Conservation (phyloP, 2,797 vertebrate species). For the Etheostoma nigrum region DNA sequence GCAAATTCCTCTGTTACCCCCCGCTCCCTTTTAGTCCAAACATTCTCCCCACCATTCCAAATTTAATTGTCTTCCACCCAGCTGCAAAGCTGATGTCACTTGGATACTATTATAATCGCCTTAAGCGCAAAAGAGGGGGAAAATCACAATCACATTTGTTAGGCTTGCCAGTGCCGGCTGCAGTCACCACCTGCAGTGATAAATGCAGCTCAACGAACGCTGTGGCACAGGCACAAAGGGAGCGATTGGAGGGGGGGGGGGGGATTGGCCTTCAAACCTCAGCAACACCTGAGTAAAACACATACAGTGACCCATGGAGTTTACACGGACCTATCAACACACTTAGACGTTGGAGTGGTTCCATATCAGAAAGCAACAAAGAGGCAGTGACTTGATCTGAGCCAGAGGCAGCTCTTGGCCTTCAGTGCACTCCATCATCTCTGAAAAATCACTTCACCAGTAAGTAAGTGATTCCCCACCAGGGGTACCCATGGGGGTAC, state of each 20-base stretch:
- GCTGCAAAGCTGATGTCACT: slow-evolving; percentile 84
- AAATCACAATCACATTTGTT: slow-evolving; percentile 55
- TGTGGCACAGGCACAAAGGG: slow-evolving; percentile 37
- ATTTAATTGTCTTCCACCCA: slow-evolving; percentile 79
- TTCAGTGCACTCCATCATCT: slow-evolving; percentile 8
- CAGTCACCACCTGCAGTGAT: slow-evolving; percentile 71
- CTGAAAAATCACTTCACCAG: neutral
- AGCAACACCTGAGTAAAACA: slow-evolving; percentile 45
- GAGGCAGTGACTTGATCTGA: slow-evolving; percentile 43
- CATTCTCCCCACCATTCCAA: slow-evolving; percentile 58
- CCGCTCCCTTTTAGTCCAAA: slow-evolving; percentile 39
- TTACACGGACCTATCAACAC: slow-evolving; percentile 62
- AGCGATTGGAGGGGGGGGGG: neutral
- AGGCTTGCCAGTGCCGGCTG: slow-evolving; percentile 44
- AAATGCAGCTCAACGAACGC: slow-evolving; percentile 50
- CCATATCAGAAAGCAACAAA: slow-evolving; percentile 49
- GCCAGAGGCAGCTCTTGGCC: slow-evolving; percentile 55
- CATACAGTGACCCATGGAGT: slow-evolving; percentile 33
- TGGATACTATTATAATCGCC: slow-evolving; percentile 71
- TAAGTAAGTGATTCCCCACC: too few species aligned
- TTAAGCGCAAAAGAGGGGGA: slow-evolving; percentile 50
- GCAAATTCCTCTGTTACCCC: slow-evolving; percentile 67
- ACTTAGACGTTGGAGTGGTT: slow-evolving; percentile 64
- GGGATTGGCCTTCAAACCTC: slow-evolving; percentile 25
- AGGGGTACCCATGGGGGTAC: too few species aligned